Evolutionary conservation across 2,797 vertebrate genomes (phyloP).

Genomic region (Malacoraja senta): DNA sequence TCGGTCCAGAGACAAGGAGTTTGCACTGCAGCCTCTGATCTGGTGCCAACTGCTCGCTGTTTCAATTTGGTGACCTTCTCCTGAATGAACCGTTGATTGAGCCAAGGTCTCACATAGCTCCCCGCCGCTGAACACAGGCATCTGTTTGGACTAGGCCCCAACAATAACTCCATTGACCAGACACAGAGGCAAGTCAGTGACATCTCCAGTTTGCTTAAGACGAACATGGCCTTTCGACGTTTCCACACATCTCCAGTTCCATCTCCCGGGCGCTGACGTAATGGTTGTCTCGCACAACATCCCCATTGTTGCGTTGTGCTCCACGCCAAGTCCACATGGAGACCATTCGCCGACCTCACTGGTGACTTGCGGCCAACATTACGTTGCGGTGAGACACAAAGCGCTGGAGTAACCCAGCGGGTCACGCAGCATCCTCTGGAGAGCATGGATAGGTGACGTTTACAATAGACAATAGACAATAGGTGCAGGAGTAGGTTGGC

Average conservation of each 20-base stretch:
- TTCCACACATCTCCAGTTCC: neutral
- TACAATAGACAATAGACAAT: no score
- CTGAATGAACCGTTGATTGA: neutral
- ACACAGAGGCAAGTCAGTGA: neutral
- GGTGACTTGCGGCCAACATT: no score
- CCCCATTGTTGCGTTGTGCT: neutral
- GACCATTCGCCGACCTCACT: neutral
- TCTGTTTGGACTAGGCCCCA: neutral
- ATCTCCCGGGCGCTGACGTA: neutral
- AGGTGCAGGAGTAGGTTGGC: no score
- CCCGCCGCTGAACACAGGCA: neutral
- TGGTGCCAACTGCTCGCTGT: neutral
- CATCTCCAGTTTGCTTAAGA: neutral
- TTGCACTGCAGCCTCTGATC: neutral
- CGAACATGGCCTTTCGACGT: neutral
- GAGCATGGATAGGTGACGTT: no score
- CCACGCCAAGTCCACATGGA: no score
- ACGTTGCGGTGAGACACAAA: no score
- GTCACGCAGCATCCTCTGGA: no score
- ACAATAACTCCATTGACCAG: conserved; percentile 5
- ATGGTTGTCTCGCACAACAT: neutral
- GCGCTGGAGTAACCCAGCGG: no score
- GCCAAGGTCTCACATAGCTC: neutral
- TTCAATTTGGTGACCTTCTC: neutral
- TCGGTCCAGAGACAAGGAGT: no score